Percentiles rank a stretch among this genome's conserved stretches.
phyloP scores from a whole-genome alignment of 2,888 invertebrate genomes.

The Agelastica alni region DNA sequence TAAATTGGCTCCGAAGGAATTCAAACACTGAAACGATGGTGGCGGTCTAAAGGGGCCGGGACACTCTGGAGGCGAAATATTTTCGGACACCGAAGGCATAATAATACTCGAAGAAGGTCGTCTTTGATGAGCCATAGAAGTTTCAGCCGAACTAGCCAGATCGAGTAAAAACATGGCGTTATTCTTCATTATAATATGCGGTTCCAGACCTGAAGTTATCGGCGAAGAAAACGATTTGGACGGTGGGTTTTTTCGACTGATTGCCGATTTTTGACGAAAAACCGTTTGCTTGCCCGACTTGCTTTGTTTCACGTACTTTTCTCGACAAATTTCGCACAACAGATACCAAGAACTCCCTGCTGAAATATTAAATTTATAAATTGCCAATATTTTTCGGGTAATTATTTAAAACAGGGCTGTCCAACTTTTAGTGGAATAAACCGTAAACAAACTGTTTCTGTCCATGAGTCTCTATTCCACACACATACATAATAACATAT shows the following conservation, averaged over 20 bases:
- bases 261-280: conserved; percentile 49
- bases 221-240: conserved; percentile 46
- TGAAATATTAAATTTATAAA: too few species aligned
- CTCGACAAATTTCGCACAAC: conserved; percentile 88
- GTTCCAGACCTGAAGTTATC: conserved; percentile 49
- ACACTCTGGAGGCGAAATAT: conserved; percentile 62
- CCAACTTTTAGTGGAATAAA: too few species aligned
- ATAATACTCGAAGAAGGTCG: conserved; percentile 48
- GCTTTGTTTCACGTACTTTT: conserved; percentile 66
- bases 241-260: conserved; percentile 41
- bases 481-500: too few species aligned
- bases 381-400: too few species aligned
- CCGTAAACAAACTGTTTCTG: too few species aligned
- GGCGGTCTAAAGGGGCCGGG: conserved; percentile 61
- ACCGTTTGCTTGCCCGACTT: conserved; percentile 52
- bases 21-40: conserved; percentile 66
- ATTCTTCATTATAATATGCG: conserved; percentile 80
- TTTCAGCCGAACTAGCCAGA: conserved; percentile 75
- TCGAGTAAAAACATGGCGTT: conserved; percentile 94
- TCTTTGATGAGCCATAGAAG: conserved; percentile 48
- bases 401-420: too few species aligned
- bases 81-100: conserved; percentile 62
- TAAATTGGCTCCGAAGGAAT: conserved; percentile 57
- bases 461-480: too few species aligned
- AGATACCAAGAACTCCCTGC: conserved; percentile 85